A percentile compares a stretch with the other conserved stretches of the same genome.
Conservation (phyloP, 2,113 vertebrate genomes). For the Tenrec ecaudatus region DNA sequence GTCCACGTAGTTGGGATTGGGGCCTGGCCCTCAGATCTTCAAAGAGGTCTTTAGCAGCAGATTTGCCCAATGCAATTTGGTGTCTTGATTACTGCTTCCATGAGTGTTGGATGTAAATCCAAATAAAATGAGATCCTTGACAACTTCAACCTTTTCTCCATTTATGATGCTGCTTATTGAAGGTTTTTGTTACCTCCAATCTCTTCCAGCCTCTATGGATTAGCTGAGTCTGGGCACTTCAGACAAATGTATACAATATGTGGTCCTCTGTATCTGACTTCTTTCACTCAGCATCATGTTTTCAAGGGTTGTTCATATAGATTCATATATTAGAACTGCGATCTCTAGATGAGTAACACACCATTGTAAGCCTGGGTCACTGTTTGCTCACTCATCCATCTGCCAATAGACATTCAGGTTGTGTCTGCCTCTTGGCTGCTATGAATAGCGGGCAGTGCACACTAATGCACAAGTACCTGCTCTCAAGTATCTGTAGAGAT, state of each 20-base stretch:
- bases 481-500: background rate
- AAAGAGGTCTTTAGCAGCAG: no score
- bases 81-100: no score
- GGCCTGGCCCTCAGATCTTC: no score
- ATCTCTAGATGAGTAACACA: background rate
- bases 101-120: no score
- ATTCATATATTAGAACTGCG: background rate
- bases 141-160: no score
- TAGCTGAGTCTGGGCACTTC: background rate
- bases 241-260: background rate
- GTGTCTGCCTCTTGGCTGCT: background rate
- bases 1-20: no score
- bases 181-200: background rate
- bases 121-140: no score
- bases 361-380: background rate
- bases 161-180: no score
- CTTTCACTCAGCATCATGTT: background rate
- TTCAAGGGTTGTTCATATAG: background rate
- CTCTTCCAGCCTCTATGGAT: background rate
- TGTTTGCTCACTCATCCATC: background rate
- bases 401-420: background rate
- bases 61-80: no score
- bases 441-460: no score
- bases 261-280: background rate
- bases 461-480: background rate